Evolutionary conservation across 1,140 invertebrate genomes (phyloP).

Genomic region (Oppia nitens): DNA sequence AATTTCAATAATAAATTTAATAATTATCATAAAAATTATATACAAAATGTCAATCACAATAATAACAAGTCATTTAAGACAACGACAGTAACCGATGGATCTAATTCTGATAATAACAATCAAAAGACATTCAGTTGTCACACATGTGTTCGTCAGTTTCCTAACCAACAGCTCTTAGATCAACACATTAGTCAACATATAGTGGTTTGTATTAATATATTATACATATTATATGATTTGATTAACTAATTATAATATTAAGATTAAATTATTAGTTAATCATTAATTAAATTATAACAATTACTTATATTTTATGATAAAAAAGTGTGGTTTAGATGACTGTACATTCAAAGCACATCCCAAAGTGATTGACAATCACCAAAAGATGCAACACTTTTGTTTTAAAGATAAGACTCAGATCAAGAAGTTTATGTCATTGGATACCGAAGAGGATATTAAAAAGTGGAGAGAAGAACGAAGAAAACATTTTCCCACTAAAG

Average conservation of each 20-base stretch:
- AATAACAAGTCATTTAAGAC: too few species aligned
- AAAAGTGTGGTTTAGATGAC: neutral
- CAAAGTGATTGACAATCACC: neutral
- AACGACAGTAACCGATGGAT: too few species aligned
- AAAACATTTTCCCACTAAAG: neutral
- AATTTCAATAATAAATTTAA: neutral
- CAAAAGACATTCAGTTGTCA: neutral
- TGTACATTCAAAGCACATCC: neutral
- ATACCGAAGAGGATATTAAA: neutral
- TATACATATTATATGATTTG: neutral
- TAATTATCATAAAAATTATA: neutral
- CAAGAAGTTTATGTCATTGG: neutral
- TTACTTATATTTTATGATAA: neutral
- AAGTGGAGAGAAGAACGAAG: neutral
- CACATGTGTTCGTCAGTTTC: neutral
- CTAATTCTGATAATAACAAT: too few species aligned
- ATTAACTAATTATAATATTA: neutral
- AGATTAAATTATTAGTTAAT: neutral
- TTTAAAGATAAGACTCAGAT: neutral
- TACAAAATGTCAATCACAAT: too few species aligned
- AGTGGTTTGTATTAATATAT: neutral
- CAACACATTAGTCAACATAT: neutral
- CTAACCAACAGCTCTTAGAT: neutral
- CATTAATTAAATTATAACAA: too few species aligned
- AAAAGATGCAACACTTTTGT: neutral